Evolutionary conservation across 1,140 invertebrate genomes (phyloP).

Genomic region (Thaumatotibia leucotreta): DNA sequence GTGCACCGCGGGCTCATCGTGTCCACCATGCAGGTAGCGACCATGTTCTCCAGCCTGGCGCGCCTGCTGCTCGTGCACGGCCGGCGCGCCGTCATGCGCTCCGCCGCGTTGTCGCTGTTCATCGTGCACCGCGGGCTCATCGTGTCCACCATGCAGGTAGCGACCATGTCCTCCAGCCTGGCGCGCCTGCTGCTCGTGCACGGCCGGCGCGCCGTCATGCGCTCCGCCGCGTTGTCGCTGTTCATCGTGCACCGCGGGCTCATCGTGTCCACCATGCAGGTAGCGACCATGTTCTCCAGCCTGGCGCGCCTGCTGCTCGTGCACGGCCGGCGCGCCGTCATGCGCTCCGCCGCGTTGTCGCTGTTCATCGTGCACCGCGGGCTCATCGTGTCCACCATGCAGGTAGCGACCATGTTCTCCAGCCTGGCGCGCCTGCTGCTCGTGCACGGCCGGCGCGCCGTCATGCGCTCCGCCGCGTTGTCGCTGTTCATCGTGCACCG

Average conservation of each 20-base stretch:
- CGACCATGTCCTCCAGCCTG: conserved; percentile 94
- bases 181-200: conserved; percentile 94
- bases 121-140: conserved; percentile 99
- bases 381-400: conserved; percentile 99
- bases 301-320: conserved; percentile 93
- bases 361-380: conserved; percentile 99
- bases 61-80: conserved; percentile 96
- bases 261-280: conserved; percentile 99
- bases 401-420: no score
- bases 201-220: conserved; percentile 96
- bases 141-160: conserved; percentile 99
- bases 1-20: conserved; percentile 99
- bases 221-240: conserved; percentile 96
- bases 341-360: conserved; percentile 95
- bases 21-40: conserved; percentile 99
- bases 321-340: conserved; percentile 97
- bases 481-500: no score
- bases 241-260: conserved; percentile 99
- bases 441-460: no score
- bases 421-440: no score
- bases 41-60: conserved; percentile 92
- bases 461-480: no score
- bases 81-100: conserved; percentile 96
- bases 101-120: conserved; percentile 97
- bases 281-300: conserved; percentile 95